These are phyloP conservation scores for Pristionchus exspectatus DNA, from an alignment of 2,888 invertebrate genomes.

Conservation along the genomic window DNA sequence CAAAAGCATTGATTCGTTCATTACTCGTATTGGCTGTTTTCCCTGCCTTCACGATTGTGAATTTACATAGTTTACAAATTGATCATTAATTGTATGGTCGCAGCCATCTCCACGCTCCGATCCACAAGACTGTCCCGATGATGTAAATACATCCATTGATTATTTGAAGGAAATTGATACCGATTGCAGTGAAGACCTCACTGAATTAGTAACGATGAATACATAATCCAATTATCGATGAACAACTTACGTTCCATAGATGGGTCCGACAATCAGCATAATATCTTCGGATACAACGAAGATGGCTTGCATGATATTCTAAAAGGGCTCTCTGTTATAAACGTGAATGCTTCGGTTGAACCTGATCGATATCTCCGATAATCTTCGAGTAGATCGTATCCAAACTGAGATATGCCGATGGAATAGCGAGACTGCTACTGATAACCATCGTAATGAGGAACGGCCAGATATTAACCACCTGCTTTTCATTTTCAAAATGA, in stretches of 20 bases:
- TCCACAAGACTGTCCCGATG: not conserved
- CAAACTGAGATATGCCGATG: not conserved
- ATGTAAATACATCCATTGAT: not conserved
- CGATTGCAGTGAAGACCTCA: not conserved
- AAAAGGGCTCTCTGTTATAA: not conserved
- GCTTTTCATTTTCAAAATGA: not conserved
- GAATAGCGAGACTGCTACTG: not conserved
- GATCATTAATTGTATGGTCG: not conserved
- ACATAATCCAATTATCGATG: not conserved
- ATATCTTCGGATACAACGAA: slow-evolving; percentile 21
- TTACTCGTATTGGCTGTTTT: not conserved
- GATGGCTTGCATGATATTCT: slow-evolving; percentile 19
- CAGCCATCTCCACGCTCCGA: not conserved
- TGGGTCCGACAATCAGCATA: not conserved
- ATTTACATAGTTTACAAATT: not conserved
- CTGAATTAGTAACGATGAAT: not conserved
- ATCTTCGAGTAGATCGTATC: slow-evolving; percentile 41
- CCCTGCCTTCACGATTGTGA: not conserved
- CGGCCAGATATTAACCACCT: not conserved
- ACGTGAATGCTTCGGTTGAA: not conserved
- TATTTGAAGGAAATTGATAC: not conserved
- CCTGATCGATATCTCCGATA: slow-evolving; percentile 23
- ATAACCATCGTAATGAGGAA: not conserved
- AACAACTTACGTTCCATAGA: not conserved
- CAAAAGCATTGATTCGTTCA: not conserved